phyloP scores from a whole-genome alignment of 2,113 vertebrate species.

The Eptesicus fuscus region DNA sequence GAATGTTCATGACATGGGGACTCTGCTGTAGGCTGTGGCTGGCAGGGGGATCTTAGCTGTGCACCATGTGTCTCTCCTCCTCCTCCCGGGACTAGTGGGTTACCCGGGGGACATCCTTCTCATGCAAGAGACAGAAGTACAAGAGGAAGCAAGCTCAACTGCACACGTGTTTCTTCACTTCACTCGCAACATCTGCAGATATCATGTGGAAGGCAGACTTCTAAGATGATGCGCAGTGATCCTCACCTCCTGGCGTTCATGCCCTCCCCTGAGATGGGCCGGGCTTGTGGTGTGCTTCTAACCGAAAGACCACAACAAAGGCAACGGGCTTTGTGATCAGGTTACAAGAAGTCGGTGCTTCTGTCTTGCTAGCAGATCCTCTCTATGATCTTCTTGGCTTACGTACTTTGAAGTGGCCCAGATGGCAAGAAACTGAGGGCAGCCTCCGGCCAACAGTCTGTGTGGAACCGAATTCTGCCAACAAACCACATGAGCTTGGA shows the following conservation, averaged over 20 bases:
- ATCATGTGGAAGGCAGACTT: background rate
- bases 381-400: background rate
- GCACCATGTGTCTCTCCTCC: background rate
- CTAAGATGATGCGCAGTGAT: background rate
- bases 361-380: background rate
- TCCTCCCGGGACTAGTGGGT: background rate
- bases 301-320: background rate
- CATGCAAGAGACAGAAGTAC: background rate
- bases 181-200: background rate
- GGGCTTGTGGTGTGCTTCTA: background rate
- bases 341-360: background rate
- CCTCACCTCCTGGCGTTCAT: background rate
- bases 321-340: background rate
- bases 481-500: background rate
- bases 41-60: background rate
- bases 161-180: background rate
- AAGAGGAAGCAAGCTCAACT: background rate
- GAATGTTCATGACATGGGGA: background rate
- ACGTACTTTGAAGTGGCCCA: background rate
- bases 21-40: background rate
- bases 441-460: background rate
- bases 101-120: background rate
- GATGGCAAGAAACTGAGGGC: background rate
- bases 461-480: background rate
- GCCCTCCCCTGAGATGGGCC: background rate